These are phyloP conservation scores for Andrena flavipes DNA, from an alignment of 2,888 invertebrate genomes.

Conservation along the genomic window DNA sequence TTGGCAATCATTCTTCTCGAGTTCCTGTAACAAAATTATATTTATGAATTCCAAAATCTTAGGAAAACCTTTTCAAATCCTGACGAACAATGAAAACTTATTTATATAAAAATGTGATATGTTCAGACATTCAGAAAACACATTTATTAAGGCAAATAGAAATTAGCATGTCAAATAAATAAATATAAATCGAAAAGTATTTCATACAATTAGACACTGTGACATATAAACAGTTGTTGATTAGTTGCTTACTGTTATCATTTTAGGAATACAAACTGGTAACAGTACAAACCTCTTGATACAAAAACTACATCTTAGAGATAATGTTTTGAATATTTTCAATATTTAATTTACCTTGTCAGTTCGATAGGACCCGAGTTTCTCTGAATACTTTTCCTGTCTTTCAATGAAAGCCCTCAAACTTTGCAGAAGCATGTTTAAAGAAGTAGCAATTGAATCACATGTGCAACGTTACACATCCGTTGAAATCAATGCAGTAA, in stretches of 20 bases:
- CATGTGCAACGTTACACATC: constrained; percentile 15
- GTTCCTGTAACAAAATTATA: constrained; percentile 64
- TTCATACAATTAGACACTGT: neutral
- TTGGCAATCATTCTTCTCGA: constrained; percentile 63
- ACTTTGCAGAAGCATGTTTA: constrained; percentile 38
- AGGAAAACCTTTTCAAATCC: neutral
- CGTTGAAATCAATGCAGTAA: constrained; percentile 19
- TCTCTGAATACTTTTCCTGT: constrained; percentile 18
- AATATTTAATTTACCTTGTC: constrained; percentile 15
- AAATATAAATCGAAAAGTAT: neutral
- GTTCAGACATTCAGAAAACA: too few relatives aligned
- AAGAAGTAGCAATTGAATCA: neutral
- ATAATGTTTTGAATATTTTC: neutral
- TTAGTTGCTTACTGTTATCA: neutral
- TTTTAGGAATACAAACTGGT: neutral
- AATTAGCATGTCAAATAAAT: too few relatives aligned
- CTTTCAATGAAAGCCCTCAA: constrained; percentile 17
- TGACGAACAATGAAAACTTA: neutral
- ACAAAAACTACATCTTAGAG: neutral
- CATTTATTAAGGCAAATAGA: too few relatives aligned
- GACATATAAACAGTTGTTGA: neutral
- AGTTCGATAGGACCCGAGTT: neutral
- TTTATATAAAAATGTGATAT: too few relatives aligned
- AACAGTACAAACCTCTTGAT: neutral
- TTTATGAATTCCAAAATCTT: neutral